Conservation (phyloP, 2,113 vertebrate genomes). For the Pelecanoides urinatrix region DNA sequence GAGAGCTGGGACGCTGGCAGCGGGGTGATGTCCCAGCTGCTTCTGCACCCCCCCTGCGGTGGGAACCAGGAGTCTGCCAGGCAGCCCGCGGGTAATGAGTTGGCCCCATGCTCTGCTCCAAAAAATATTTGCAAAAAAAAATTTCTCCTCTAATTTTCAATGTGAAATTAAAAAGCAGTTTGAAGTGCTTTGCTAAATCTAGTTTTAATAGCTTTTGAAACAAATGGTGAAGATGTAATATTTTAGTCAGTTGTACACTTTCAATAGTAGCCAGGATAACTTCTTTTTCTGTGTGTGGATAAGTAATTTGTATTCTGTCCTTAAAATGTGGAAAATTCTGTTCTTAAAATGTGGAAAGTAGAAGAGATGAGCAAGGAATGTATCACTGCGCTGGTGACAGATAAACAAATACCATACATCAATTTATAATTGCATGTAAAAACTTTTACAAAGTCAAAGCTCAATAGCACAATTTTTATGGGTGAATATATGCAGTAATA, state of each 20-base stretch:
- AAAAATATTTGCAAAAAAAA: not conserved
- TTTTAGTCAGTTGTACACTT: not conserved
- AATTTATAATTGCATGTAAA: not conserved
- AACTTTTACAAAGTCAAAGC: not conserved
- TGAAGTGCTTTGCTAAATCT: not conserved
- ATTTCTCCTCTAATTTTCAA: not conserved
- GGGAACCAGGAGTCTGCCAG: not conserved
- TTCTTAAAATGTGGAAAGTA: not conserved
- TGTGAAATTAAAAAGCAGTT: not conserved
- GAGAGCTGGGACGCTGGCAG: not conserved
- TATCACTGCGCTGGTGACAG: not conserved
- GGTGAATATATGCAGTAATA: not conserved
- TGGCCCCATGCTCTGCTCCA: not conserved
- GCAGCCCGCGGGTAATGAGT: accelerated
- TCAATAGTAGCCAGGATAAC: not conserved
- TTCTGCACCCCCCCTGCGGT: not conserved
- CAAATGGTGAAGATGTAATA: not conserved
- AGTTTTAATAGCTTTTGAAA: not conserved
- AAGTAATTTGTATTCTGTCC: not conserved
- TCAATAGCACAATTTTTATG: not conserved
- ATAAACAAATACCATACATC: not conserved
- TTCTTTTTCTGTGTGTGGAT: not conserved
- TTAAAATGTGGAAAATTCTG: not conserved
- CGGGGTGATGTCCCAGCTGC: accelerated
- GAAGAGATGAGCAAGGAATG: not conserved